Evolutionary conservation across 92 coral and sea anemone genomes (phyloP), one percentile per base, ranked within the genome.

Genomic region (Parazoanthus darwini): DNA sequence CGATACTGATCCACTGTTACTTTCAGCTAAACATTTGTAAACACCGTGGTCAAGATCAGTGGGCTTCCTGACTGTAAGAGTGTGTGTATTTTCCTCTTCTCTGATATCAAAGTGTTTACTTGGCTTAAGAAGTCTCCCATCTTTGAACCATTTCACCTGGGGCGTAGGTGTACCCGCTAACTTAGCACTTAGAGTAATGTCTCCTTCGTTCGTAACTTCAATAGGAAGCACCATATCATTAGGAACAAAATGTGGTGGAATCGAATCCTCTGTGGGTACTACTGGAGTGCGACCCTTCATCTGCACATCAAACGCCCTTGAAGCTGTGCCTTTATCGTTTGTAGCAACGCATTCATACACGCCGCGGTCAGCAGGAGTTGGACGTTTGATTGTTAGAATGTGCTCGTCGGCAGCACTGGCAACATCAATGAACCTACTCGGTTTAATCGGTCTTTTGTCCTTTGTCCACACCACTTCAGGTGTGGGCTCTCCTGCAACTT

Each of bases 391-490:
- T 74, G 91, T 90, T 66, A 93, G 74, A 77, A 89, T 91, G 67
- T 95, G 93, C 71, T 90, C 74, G 8, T 93, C 92, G 43, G 89
- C 86, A 36, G 90, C 91, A 44, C 98, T 74, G 26, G 81, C 81
- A 42, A 93, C 88, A 35, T 91, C 90, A 82, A 95, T 82, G 33
- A 93, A 90, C 56, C 94, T 86, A 88, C 94, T 91, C n/a, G 91
- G 91, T 72, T 93, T 78, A 56, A 85, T 43, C 23, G 93, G 96
- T 80, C 91, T 90, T 4, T 94, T 93, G 73, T 95, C 98, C 70
- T 95, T 95, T 74, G 81, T 91, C 98, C 98, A 95, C 38, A 85
- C 84, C 4, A 95, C 93, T 3, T 95, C 96, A 13, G 96, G 96
- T 13, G 89, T 86, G 15, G 98, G 96, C 8, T 90, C 88, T 8